Percentiles rank a stretch among this genome's conserved stretches.
Evolutionary conservation across 1,140 invertebrate species (phyloP).

Genomic region (Aphidius gifuensis): DNA sequence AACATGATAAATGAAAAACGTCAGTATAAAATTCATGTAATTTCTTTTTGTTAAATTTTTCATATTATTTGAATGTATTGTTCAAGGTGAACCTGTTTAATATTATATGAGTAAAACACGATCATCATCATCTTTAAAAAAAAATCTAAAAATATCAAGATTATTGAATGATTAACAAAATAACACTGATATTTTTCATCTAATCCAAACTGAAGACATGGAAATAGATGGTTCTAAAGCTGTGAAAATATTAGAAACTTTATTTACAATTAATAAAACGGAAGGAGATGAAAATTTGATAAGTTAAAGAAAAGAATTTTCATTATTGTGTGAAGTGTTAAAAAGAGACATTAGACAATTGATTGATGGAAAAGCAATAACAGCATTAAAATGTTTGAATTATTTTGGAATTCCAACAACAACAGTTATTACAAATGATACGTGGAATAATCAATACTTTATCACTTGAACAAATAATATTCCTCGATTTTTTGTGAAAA

Average conservation of each 20-base stretch:
- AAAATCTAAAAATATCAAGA: no score
- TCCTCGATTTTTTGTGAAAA: conserved; percentile 59
- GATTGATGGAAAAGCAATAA: conserved; percentile 55
- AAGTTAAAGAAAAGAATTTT: conserved; percentile 41
- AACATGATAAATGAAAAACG: no score
- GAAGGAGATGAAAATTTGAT: background rate
- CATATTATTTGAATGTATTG: no score
- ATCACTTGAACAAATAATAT: conserved; percentile 60
- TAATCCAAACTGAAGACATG: background rate
- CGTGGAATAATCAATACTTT: conserved; percentile 60
- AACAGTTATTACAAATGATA: conserved; percentile 60
- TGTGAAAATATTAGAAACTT: background rate
- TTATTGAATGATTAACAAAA: no score
- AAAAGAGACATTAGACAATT: conserved; percentile 56
- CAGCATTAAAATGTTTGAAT: conserved; percentile 58
- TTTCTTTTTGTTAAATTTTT: no score
- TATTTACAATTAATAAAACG: conserved; percentile 1
- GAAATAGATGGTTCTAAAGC: conserved; percentile 9
- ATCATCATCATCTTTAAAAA: no score
- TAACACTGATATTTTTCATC: no score
- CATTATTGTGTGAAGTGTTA: conserved; percentile 51
- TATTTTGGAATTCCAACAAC: conserved; percentile 57
- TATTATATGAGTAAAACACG: no score
- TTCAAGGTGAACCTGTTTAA: no score
- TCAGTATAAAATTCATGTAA: no score